Base-by-base conservation (phyloP, 30 jellyfish, hydroid and myxozoan genomes). In the Hydractinia symbiolongicarpus region DNA sequence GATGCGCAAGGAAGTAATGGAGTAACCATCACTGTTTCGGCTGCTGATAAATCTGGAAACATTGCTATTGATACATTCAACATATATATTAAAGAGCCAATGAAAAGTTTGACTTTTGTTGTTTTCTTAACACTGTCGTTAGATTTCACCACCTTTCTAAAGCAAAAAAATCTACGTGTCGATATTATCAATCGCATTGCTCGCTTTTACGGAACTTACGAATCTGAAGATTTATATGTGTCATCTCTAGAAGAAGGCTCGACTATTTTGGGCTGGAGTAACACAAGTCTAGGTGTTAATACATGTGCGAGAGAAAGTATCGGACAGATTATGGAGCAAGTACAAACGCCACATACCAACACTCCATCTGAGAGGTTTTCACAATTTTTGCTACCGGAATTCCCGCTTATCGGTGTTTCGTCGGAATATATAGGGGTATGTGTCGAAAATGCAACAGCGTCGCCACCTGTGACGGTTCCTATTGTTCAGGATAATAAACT, bases 331-430 rank as follows among this genome's bases (percentile, higher is more conserved):
- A 50, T 71, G 67, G 67, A 71, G 51, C 17, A 20, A 8, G 80
- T 71, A 15, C 56, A 71, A 15, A 55, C 40, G 54, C 80, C 80
- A 15, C 56, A 71, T 50, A 71, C 80, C 9, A 71, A 71, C 44
- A 49, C 17, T 71, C 61, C 80, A n/a, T 50, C 56, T 30, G 51
- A 71, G 16, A 20, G 4, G n/a, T 71, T 71, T 50, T 20, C 56
- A 11, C 60, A 8, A 6, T 71, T 50, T 71, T 53, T 71, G 8
- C 61, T 50, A n/a, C 80, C 80, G 1, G 66, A 71, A 50, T 71
- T 71, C n/a, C 80, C 80, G 40, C n/a, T 71, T 7, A 15, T 71
- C 51, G 80, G 51, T 5, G 61, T 71, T 9, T 30, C 40, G n/a
- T 7, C 61, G 67, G 9, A 20, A 53, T 71, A 71, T 71, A 5